A percentile compares a stretch with the other conserved stretches of the same genome.
Evolutionary conservation across 2,113 vertebrate genomes (phyloP).

Genomic region (Smithornis capensis): DNA sequence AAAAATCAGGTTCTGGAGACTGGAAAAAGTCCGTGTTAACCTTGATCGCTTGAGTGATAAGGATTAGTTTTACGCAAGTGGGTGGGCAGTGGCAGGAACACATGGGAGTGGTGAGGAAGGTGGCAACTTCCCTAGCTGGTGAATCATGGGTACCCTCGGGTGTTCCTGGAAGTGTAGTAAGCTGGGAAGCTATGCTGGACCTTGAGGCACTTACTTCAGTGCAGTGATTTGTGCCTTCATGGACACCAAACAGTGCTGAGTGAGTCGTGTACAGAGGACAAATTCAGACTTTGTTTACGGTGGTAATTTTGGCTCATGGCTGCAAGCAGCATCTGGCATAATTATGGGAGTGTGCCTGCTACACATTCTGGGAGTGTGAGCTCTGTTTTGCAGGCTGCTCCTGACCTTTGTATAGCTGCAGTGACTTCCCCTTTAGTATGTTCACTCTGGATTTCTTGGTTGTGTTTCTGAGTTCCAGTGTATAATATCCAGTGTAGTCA

Average conservation of each 20-base stretch:
- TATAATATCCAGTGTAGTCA: not conserved
- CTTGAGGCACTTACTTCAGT: not conserved
- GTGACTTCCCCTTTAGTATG: not conserved
- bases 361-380: rapidly evolving
- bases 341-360: not conserved
- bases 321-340: not conserved
- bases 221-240: not conserved
- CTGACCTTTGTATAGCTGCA: not conserved
- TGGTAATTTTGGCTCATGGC: not conserved
- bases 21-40: not conserved
- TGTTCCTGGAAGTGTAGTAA: not conserved
- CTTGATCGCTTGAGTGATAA: not conserved
- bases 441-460: not conserved
- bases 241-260: not conserved
- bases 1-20: rapidly evolving
- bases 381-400: not conserved
- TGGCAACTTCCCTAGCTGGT: not conserved
- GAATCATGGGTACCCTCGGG: not conserved
- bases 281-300: not conserved
- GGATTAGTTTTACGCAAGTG: rapidly evolving
- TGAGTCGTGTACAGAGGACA: not conserved
- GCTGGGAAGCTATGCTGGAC: not conserved
- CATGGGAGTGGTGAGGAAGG: not conserved
- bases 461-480: not conserved
- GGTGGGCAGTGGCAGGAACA: not conserved